Evolutionary conservation across 1,140 invertebrate genomes (phyloP).

Genomic region (Adoxophyes honmai): DNA sequence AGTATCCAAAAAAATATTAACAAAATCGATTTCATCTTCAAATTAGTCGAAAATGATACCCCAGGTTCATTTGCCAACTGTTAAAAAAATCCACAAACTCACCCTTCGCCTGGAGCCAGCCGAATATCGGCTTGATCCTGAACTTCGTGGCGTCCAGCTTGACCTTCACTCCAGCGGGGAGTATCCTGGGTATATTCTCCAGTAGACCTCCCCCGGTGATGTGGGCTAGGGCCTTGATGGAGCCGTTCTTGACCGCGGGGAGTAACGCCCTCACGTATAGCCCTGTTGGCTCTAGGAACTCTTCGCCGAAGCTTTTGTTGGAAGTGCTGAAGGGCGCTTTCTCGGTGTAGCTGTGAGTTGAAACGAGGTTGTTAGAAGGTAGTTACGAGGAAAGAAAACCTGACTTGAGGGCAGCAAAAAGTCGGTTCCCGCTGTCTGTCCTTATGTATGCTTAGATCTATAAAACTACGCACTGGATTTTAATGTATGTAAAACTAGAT

Average conservation of each 20-base stretch:
- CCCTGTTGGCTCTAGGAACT: constrained; percentile 91
- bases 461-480: no score
- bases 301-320: constrained; percentile 83
- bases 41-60: no score
- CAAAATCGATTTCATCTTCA: no score
- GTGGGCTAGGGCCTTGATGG: constrained; percentile 93
- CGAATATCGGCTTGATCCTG: constrained; percentile 83
- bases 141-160: constrained; percentile 86
- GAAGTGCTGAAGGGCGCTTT: constrained; percentile 84
- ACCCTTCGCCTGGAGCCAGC: constrained; percentile 81
- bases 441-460: no score
- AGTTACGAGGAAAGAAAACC: no score
- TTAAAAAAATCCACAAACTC: constrained; percentile 56
- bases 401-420: no score
- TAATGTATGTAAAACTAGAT: no score
- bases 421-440: no score
- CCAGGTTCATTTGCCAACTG: no score
- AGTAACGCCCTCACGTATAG: constrained; percentile 92
- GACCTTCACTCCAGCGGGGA: constrained; percentile 82
- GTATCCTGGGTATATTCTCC: constrained; percentile 92
- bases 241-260: constrained; percentile 83
- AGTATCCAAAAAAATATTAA: no score
- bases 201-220: constrained; percentile 96
- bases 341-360: constrained; percentile 81
- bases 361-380: no score